Base-by-base conservation (phyloP, 2,113 vertebrate species). In the Jaculus jaculus region DNA sequence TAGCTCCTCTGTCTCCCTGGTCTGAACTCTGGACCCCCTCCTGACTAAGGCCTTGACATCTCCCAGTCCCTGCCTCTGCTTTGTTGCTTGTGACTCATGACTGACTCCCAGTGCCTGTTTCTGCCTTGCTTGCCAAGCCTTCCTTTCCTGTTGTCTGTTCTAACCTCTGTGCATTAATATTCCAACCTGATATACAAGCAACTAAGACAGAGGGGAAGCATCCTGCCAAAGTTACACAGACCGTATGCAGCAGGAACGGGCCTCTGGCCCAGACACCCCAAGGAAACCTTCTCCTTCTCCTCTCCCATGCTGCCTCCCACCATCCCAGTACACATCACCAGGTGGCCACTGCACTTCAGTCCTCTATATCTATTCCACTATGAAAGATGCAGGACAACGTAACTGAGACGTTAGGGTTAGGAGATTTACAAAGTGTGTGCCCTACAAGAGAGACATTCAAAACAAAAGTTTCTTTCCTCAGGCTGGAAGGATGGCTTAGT, bases 161-260 rank as follows among this genome's bases (percentile, higher is more conserved):
- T 84, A 75, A 86, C 89, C 80, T 89, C 80, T 84, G 32, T 37
- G n/a, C 42, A 63, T 80, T 91, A 83, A 77, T 87, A 84, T 93
- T 87, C 63, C 72, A 23, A 24, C 37, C 15, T 92, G 89, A 87
- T 72, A 74, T 65, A 61, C 87, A 58, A 80, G 68, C 3, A 0
- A 51, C 88, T 61, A 54, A 72, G 68, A 79, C 71, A 37, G 24
- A 39, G 51, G 37, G 4, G n/a, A 84, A 54, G 51, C 34, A 28
- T 21, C 69, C 88, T 37, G 60, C 82, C 96, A 78, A 65, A 72
- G 73, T 20, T 78, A 15, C 39, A 32, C 0, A 20, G 84, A 65
- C 11, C 89, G 77, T 61, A 77, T 23, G 20, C 8, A 34, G 34
- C 47, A 26, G 60, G 79, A 39, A 72, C 54, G 60, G 68, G 54